Percentiles rank a stretch among this genome's conserved stretches.
phyloP scores from a whole-genome alignment of 2,888 invertebrate species.

The Acronicta aceris region DNA sequence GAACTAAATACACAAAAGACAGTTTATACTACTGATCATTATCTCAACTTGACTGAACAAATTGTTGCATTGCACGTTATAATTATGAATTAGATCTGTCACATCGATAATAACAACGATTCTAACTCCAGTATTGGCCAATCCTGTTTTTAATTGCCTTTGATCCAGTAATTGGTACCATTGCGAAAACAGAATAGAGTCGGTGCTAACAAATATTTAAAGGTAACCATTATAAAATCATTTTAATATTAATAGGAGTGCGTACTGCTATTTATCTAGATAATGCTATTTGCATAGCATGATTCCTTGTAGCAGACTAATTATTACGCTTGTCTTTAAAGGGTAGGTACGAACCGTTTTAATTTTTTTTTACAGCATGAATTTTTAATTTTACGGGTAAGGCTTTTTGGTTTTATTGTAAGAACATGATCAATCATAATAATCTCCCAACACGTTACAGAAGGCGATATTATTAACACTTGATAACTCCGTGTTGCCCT shows the following conservation, averaged over 20 bases:
- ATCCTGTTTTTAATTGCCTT: slow-evolving; percentile 40
- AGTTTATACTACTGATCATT: slow-evolving; percentile 8
- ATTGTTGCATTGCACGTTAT: slow-evolving; percentile 29
- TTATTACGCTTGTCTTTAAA: neutral
- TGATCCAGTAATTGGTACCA: slow-evolving; percentile 39
- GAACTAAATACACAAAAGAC: neutral
- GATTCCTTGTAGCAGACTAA: slow-evolving; percentile 17
- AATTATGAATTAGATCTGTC: slow-evolving; percentile 50
- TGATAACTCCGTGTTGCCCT: neutral
- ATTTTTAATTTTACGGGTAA: too few relatives aligned
- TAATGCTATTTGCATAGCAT: slow-evolving; percentile 31
- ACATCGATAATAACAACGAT: slow-evolving; percentile 38
- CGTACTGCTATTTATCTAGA: slow-evolving; percentile 33
- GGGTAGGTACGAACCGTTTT: too few relatives aligned
- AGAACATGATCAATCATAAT: too few relatives aligned
- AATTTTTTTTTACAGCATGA: too few relatives aligned
- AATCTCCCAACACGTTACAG: too few relatives aligned
- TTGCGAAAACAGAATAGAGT: slow-evolving; percentile 33
- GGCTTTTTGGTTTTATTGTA: too few relatives aligned
- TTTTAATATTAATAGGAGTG: slow-evolving; percentile 48
- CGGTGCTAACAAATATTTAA: slow-evolving; percentile 29
- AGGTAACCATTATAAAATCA: slow-evolving; percentile 38
- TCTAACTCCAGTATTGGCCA: slow-evolving; percentile 23
- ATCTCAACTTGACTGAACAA: slow-evolving; percentile 24
- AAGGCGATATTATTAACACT: too few relatives aligned